Conservation (phyloP, 1,140 invertebrate species). For the Drosophila repleta region DNA sequence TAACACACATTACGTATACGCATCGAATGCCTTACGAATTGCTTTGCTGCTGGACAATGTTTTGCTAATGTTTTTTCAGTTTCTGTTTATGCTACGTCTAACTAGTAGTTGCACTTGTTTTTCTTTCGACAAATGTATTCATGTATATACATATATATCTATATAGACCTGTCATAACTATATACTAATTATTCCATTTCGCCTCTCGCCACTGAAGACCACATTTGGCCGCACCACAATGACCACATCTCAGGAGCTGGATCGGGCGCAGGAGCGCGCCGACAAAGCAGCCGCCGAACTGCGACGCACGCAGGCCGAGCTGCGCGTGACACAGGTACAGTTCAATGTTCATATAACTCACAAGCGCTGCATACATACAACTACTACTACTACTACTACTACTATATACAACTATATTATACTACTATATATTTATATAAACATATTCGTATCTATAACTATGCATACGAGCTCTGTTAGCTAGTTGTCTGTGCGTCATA, state of each 20-base stretch:
- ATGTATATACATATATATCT: background rate
- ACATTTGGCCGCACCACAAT: conserved; percentile 91
- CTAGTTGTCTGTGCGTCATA: conserved; percentile 51
- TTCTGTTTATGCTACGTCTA: conserved; percentile 19
- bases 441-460: conserved; percentile 52
- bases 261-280: conserved; percentile 93
- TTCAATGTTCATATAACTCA: conserved; percentile 12
- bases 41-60: conserved; percentile 46
- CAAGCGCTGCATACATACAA: conserved; percentile 16
- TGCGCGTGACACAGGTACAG: conserved; percentile 89
- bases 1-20: conserved; percentile 40
- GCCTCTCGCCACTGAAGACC: conserved; percentile 84
- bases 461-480: conserved; percentile 73
- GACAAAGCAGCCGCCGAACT: conserved; percentile 93
- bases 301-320: conserved; percentile 93
- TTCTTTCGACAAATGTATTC: background rate
- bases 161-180: conserved; percentile 17
- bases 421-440: conserved; percentile 59
- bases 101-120: conserved; percentile 23
- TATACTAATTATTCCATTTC: conserved; percentile 60
- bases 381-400: conserved; percentile 7
- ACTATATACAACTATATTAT: no score
- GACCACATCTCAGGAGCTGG: conserved; percentile 90
- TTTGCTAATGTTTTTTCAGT: conserved; percentile 26
- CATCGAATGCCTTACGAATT: conserved; percentile 33